Evolutionary conservation across 1,140 invertebrate species (phyloP), one percentile per base, ranked within the genome.

Genomic region (Trigoniulus corallinus): DNA sequence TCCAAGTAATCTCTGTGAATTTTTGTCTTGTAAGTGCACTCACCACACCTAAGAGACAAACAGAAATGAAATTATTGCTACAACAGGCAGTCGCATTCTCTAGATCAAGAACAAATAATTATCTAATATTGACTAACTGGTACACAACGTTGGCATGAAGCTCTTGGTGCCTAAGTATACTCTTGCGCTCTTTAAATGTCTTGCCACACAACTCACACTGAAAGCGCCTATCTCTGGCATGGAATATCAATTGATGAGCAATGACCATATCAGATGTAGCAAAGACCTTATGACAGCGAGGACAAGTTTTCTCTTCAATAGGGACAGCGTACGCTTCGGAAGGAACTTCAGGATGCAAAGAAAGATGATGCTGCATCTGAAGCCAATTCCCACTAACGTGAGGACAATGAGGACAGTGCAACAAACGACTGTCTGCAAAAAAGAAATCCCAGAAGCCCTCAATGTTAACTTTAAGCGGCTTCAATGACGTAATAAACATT

Each of bases 11-110:
- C 27, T 23, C 39, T 45, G 10, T 43, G 10, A 42, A 50, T 50
- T 50, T 50, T 50, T 2, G 48, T 50, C 27, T 44, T 50, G 22
- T 50, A 50, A 2, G 4, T 45, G 27, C 48, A 50, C n/a, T 26
- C 7, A 3, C 27, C 48, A 44, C 48, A 50, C 37, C 47, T 48
- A n/a, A n/a, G 23, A 47, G 20, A 34, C 7, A 18, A 48, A 34
- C 27, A 34, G 7, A 46, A 34, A 7, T 34, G 29, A 7, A 34
- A 34, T 34, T 7, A 34, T 34, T 34, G 29, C 15, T n/a, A n/a
- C n/a, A n/a, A n/a, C n/a, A n/a, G n/a, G n/a, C n/a, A n/a, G n/a
- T n/a, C n/a, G 15, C 29, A 34, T 34, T 34, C 15, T 15, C 15
- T 20, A 43, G 20, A 4, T 43, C 4, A 43, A 43, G 10, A 43